Conservation (phyloP, 2,888 invertebrate species). For the Artemia sinica region DNA sequence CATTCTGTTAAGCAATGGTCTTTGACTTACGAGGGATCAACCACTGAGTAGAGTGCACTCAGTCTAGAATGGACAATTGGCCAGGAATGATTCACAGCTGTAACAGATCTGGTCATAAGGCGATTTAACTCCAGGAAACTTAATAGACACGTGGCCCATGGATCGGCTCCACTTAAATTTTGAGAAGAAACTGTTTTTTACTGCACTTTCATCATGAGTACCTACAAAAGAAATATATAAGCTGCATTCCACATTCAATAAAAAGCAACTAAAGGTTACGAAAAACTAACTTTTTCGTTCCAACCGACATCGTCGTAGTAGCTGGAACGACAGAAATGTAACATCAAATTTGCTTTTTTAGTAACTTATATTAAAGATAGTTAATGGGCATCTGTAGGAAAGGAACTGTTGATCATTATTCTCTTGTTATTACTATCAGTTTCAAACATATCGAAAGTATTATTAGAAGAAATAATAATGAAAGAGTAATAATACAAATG, state of each 20-base stretch:
- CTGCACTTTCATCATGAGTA: slow-evolving; percentile 32
- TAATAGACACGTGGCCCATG: slow-evolving; percentile 77
- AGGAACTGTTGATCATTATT: too few species aligned
- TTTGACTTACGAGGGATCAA: slow-evolving; percentile 51
- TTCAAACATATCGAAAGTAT: too few species aligned
- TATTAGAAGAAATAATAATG: too few species aligned
- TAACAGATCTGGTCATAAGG: slow-evolving; percentile 63
- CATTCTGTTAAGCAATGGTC: neutral
- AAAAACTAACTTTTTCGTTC: too few species aligned
- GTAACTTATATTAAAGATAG: too few species aligned
- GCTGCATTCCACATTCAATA: neutral
- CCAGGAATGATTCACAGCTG: slow-evolving; percentile 81
- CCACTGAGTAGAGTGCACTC: slow-evolving; percentile 72
- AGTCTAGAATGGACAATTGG: slow-evolving; percentile 80
- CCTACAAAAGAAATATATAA: slow-evolving; percentile 29
- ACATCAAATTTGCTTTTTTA: too few species aligned
- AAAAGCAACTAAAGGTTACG: too few species aligned
- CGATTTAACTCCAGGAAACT: slow-evolving; percentile 70
- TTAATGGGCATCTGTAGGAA: too few species aligned
- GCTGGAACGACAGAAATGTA: too few species aligned
- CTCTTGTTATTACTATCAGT: too few species aligned
- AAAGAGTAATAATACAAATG: too few species aligned
- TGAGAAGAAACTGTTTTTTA: slow-evolving; percentile 39
- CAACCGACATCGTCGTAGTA: too few species aligned
- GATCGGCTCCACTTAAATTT: slow-evolving; percentile 50